phyloP scores from a whole-genome alignment of 2,888 invertebrate species.

The Adelognathus sp. region DNA sequence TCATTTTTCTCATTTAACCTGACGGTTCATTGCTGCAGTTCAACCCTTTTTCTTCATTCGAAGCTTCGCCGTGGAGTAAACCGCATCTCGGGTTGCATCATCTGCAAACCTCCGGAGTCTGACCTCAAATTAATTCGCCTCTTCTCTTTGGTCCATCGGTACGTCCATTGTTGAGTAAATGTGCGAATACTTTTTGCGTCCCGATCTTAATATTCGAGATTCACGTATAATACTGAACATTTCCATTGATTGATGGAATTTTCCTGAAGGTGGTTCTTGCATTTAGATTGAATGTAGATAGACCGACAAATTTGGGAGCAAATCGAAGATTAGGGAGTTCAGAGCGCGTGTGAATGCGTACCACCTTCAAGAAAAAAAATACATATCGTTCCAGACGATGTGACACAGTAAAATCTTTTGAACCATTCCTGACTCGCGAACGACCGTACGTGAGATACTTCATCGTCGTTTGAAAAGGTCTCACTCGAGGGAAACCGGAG shows the following conservation, averaged over 20 bases:
- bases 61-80: not conserved
- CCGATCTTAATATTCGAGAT: not conserved
- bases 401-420: not conserved
- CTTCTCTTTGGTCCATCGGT: not conserved
- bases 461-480: not conserved
- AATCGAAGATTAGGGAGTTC: no score
- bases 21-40: slow-evolving; percentile 32
- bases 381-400: not conserved
- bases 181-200: not conserved
- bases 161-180: slow-evolving; percentile 28
- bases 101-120: not conserved
- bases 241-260: no score
- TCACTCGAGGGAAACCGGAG: slow-evolving; percentile 23
- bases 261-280: no score
- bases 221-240: no score
- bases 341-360: no score
- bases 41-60: slow-evolving; percentile 53
- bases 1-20: slow-evolving; percentile 56
- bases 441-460: not conserved
- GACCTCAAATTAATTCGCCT: slow-evolving; percentile 26
- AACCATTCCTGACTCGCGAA: not conserved
- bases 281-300: no score
- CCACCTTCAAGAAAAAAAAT: no score
- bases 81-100: slow-evolving; percentile 19
- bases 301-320: no score